Conservation (phyloP, 2,888 invertebrate genomes). For the Platycnemis pennipes region DNA sequence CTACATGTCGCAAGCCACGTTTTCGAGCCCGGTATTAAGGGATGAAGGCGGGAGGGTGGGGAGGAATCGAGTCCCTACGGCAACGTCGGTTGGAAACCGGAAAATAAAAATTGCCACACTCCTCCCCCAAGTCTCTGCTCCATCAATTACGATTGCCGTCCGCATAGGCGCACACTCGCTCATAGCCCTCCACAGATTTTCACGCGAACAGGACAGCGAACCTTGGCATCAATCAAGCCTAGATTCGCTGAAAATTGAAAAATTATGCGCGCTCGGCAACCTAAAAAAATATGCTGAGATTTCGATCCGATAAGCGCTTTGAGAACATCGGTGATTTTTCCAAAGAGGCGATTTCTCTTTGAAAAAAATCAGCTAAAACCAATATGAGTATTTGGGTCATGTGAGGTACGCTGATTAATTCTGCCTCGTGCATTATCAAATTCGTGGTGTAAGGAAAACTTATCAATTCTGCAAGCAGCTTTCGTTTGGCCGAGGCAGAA, state of each 20-base stretch:
- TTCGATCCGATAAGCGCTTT: neutral
- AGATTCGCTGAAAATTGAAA: neutral
- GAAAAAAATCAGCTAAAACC: no score
- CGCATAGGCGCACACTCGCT: neutral
- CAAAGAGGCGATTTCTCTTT: neutral
- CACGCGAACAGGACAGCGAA: neutral
- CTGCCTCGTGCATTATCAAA: neutral
- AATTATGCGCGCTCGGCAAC: neutral
- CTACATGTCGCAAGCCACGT: slow-evolving; percentile 10
- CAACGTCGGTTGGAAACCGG: neutral
- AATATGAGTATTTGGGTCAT: neutral
- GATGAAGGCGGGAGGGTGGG: neutral
- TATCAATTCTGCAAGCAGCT: neutral
- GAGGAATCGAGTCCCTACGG: neutral
- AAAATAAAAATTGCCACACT: neutral
- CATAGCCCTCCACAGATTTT: neutral
- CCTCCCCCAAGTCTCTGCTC: neutral
- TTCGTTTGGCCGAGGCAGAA: neutral
- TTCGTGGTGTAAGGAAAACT: neutral
- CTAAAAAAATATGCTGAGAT: no score
- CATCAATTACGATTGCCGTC: neutral
- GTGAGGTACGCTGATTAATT: neutral
- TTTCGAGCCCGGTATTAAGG: neutral
- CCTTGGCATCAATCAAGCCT: neutral
- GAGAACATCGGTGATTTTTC: neutral